Evolutionary conservation across 2,113 vertebrate species (phyloP), one percentile per base, ranked within the genome.

Genomic region (Sturnira hondurensis): DNA sequence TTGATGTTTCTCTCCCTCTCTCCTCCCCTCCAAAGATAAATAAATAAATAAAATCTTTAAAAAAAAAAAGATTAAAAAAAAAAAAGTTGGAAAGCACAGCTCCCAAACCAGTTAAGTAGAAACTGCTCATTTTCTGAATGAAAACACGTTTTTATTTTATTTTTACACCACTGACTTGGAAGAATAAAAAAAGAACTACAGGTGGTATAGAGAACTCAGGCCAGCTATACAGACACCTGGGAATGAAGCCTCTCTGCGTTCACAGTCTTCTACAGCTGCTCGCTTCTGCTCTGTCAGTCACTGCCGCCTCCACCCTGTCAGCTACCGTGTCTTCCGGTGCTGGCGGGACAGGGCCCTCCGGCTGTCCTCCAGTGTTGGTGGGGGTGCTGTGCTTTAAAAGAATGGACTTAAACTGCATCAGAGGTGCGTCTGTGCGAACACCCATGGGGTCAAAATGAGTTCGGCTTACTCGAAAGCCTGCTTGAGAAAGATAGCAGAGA

Each of bases 381-480:
- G 99, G 99, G 1, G 98, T 98, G 96, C 99, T 99, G 98, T 99
- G 99, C 96, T 99, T 99, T 73, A 99, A 98, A 3, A 99, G 99
- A 54, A 99, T 98, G 0, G 99, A 98, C 93, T 99, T 99, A 76
- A 99, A 99, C 95, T 99, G 99, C 0, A 96, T 97, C 97, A 99
- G 97, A 1, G 99, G 99, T 0, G 99, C 99, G 0, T 99, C 99
- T 0, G 99, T 99, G 82, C 99, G 99, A 17, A 99, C 98, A 26
- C 99, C 99, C 20, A 99, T 99, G 0, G 99, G 99, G 95, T 99
- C 99, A 14, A 99, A 99, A 98, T 99, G 99, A 10, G 99, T 99
- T 93, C 99, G 99, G 73, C 99, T 99, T 38, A 99, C 99, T 92
- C 99, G 98, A 98, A 99, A 99, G 19, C 99, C 99, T 1, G 99